Percentiles rank a stretch among this genome's conserved stretches.
These are phyloP conservation scores for Tinea pellionella DNA, from an alignment of 2,888 invertebrate species.

Conservation along the genomic window DNA sequence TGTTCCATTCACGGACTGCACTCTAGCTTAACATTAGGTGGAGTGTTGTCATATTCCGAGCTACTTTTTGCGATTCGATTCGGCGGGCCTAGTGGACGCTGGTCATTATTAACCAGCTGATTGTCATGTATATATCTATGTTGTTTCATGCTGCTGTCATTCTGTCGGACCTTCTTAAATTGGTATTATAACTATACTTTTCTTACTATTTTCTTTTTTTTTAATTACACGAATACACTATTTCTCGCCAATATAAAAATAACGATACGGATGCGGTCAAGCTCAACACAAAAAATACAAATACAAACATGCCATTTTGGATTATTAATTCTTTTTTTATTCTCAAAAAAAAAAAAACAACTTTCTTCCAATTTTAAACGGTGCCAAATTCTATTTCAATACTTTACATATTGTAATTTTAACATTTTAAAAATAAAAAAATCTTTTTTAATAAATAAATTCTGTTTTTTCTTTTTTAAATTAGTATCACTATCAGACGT, in stretches of 20 bases:
- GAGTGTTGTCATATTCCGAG: no score
- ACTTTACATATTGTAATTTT: constrained; percentile 15
- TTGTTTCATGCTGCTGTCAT: constrained; percentile 60
- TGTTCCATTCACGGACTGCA: no score
- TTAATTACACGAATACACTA: constrained; percentile 22
- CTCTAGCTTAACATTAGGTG: no score
- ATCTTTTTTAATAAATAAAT: constrained; percentile 16
- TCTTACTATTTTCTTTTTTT: constrained; percentile 18
- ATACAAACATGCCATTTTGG: constrained; percentile 62
- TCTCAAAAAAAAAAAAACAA: not conserved
- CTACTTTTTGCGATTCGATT: no score
- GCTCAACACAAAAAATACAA: constrained; percentile 64
- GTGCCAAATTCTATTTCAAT: constrained; percentile 25
- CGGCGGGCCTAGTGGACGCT: no score
- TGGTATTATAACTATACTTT: constrained; percentile 31
- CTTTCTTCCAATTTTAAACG: constrained; percentile 40
- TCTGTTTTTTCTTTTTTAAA: constrained; percentile 20
- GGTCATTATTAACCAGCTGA: constrained; percentile 31
- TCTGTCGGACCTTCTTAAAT: constrained; percentile 60
- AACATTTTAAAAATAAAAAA: not conserved
- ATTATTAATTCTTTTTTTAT: constrained; percentile 31
- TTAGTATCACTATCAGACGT: constrained; percentile 68
- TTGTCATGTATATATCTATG: constrained; percentile 50
- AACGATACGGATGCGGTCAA: constrained; percentile 53
- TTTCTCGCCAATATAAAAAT: constrained; percentile 57